Evolutionary conservation across 2,797 vertebrate species (phyloP), one percentile per base, ranked within the genome.

Genomic region (Rhinella marina): DNA sequence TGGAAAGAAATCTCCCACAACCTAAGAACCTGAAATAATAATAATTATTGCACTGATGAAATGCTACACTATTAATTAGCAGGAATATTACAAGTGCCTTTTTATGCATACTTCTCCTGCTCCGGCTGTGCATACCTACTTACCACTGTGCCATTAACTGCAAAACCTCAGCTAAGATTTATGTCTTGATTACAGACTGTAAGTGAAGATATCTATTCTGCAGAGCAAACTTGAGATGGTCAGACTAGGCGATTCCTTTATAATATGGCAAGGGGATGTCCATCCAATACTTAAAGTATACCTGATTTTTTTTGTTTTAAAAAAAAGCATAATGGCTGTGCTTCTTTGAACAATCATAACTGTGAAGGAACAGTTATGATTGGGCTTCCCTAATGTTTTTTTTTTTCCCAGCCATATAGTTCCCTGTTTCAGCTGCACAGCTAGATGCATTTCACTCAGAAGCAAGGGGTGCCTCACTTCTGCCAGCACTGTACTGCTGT

Each of bases 61-160:
- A 72, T 79, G 81, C 54, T 84, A 88, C 72, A 29, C 78, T 82
- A 77, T 78, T 86, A 86, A 86, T 88, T 88, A 85, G 48, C 66
- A 32, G 52, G 59, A 88, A 85, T 88, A 81, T 88, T 64, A 81
- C 27, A 64, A 85, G 83, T 50, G 48, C 17, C 82, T 64, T 81
- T 81, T 41, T 66, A 66, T 81, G 70, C 82, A 56, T 32, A 59
- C 77, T 85, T 88, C 68, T 66, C 70, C 41, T 11, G 61, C 59
- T 19, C 82, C 82, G 59, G 88, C 88, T 86, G 88, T 68, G 88
- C n/a, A 27, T 73, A 77, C 61, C 68, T 48, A 57, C 82, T 82
- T 52, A 76, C 32, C 48, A 48, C 68, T 32, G 32, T 81, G 79
- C 76, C 57, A 86, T 88, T 88, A 86, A 59, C 68, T n/a, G 83